Evolutionary conservation across 2,797 vertebrate species (phyloP).

Genomic region (Danio kyathit): DNA sequence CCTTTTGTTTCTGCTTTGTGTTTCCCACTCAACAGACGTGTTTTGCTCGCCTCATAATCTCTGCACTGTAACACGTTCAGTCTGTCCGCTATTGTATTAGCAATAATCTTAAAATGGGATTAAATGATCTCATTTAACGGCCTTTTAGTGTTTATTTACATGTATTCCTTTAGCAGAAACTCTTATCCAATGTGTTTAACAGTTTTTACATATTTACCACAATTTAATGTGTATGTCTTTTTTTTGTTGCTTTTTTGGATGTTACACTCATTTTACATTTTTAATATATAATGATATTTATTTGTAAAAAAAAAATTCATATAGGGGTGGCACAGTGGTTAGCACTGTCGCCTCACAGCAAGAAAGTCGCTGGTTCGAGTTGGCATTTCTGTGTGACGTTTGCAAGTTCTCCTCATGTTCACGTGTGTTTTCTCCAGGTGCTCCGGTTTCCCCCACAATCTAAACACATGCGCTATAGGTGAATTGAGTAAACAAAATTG

Average conservation of each 20-base stretch:
- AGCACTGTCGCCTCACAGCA: no score
- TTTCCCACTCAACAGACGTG: not conserved
- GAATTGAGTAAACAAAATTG: no score
- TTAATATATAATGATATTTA: no score
- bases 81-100: not conserved
- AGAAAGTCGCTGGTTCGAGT: no score
- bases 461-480: no score
- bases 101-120: slow-evolving; percentile 9
- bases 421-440: no score
- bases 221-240: not conserved
- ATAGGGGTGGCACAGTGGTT: no score
- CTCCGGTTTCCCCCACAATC: no score
- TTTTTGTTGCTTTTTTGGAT: not conserved
- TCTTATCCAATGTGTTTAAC: not conserved
- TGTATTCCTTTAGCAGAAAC: not conserved
- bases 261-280: not conserved
- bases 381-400: no score
- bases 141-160: not conserved
- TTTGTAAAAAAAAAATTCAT: no score
- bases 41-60: slow-evolving; percentile 6
- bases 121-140: not conserved
- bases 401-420: no score
- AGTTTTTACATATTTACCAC: no score
- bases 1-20: slow-evolving; percentile 9
- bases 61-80: not conserved